phyloP scores from a whole-genome alignment of 2,797 vertebrate species.

The Manis pentadactyla region DNA sequence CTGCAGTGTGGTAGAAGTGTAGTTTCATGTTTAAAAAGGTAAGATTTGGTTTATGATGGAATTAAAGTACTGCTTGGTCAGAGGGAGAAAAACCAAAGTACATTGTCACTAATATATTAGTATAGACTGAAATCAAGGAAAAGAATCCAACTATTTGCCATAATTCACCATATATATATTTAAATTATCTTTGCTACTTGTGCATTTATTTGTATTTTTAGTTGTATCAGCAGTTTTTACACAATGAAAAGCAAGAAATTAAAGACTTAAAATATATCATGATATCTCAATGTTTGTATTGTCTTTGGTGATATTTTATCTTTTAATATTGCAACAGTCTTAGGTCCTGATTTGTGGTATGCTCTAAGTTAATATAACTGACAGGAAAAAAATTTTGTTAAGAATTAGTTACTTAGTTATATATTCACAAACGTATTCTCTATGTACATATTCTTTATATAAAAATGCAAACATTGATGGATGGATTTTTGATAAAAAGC shows the following conservation, averaged over 20 bases:
- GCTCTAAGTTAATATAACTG: background rate
- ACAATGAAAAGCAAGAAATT: conserved; percentile 18
- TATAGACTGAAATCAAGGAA: background rate
- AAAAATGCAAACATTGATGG: conserved; percentile 4
- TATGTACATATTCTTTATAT: background rate
- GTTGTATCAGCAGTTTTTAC: background rate
- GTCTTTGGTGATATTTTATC: conserved; percentile 33
- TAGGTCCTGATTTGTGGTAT: background rate
- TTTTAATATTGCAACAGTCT: background rate
- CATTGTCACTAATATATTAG: background rate
- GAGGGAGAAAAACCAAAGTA: conserved; percentile 10
- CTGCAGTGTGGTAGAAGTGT: background rate
- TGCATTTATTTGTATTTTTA: background rate
- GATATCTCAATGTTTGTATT: conserved; percentile 3
- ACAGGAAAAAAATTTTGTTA: background rate
- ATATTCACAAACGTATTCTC: background rate
- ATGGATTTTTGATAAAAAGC: conserved; percentile 36
- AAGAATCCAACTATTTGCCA: background rate
- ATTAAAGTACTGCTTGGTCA: conserved; percentile 51
- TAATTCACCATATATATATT: background rate
- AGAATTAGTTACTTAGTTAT: background rate
- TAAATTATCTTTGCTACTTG: conserved; percentile 49
- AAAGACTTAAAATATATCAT: conserved; percentile 15
- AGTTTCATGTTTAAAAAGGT: conserved; percentile 25
- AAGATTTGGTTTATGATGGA: background rate